Conservation (phyloP, 2,888 invertebrate genomes). For the Ferrisia virgata region DNA sequence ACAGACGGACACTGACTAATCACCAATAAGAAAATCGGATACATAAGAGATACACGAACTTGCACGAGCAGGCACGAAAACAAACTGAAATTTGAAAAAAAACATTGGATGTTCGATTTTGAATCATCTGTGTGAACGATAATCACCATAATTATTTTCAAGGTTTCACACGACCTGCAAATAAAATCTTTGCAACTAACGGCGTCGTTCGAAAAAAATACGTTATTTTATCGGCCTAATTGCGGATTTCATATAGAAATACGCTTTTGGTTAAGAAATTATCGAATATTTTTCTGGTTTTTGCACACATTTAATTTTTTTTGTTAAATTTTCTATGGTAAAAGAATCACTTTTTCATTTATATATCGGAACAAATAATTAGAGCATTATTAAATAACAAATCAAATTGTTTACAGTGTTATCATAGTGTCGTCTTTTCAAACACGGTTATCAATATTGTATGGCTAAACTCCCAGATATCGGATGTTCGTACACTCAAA, state of each 20-base stretch:
- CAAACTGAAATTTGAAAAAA: too few relatives aligned
- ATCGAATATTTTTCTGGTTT: not conserved
- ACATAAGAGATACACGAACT: too few relatives aligned
- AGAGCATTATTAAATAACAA: too few relatives aligned
- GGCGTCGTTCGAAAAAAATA: not conserved
- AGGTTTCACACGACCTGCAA: too few relatives aligned
- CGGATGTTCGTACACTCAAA: not conserved
- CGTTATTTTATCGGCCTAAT: not conserved
- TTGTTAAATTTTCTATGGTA: not conserved
- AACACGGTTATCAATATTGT: not conserved
- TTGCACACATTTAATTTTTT: not conserved
- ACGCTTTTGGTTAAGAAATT: not conserved
- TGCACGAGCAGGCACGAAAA: too few relatives aligned
- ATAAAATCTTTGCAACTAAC: not conserved
- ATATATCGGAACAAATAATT: too few relatives aligned
- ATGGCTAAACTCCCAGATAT: conserved; percentile 4
- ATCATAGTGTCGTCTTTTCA: not conserved
- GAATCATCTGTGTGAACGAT: too few relatives aligned
- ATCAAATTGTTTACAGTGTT: not conserved
- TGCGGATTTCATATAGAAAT: not conserved
- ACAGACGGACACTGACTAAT: too few relatives aligned
- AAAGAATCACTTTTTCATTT: not conserved
- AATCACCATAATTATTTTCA: too few relatives aligned
- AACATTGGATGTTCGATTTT: too few relatives aligned
- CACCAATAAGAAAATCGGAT: too few relatives aligned